Evolutionary conservation across 2,888 invertebrate genomes (phyloP).

Genomic region (Belgica antarctica): DNA sequence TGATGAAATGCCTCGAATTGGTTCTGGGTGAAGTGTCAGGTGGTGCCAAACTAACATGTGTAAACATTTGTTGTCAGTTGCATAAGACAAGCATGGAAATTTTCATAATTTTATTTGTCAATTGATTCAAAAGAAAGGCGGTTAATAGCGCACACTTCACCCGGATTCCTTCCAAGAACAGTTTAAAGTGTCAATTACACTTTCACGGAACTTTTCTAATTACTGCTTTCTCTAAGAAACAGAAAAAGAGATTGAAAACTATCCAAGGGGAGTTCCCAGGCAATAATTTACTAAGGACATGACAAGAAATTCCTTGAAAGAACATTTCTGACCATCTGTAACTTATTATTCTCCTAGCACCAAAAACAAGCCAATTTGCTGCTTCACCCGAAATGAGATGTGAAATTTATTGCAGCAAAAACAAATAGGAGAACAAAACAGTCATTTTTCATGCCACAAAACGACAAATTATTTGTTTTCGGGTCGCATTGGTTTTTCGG

Average conservation of each 20-base stretch:
- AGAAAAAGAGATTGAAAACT: not conserved
- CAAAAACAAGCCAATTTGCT: constrained; percentile 1
- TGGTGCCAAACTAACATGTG: constrained; percentile 9
- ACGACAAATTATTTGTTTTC: constrained; percentile 29
- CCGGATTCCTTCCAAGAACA: not conserved
- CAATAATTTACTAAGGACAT: not conserved
- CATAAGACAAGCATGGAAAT: constrained; percentile 5
- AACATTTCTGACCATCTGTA: constrained; percentile 19
- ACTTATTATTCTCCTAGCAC: not conserved
- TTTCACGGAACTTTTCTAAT: constrained; percentile 26
- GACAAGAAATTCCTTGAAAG: not conserved
- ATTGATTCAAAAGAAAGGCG: not conserved
- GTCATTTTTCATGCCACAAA: constrained; percentile 40
- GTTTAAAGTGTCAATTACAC: not conserved
- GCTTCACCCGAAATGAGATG: constrained; percentile 1
- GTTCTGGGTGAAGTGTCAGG: constrained; percentile 39
- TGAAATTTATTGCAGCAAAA: constrained; percentile 25
- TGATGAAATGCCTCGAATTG: constrained; percentile 32
- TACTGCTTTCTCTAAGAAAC: not conserved
- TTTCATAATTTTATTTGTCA: not conserved
- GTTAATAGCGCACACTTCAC: not conserved
- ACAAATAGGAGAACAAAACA: constrained; percentile 26
- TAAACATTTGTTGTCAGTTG: constrained; percentile 22
- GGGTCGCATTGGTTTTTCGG: not conserved
- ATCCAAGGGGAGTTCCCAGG: not conserved